phyloP scores from a whole-genome alignment of 2,888 invertebrate genomes.

The Eilema caniola region DNA sequence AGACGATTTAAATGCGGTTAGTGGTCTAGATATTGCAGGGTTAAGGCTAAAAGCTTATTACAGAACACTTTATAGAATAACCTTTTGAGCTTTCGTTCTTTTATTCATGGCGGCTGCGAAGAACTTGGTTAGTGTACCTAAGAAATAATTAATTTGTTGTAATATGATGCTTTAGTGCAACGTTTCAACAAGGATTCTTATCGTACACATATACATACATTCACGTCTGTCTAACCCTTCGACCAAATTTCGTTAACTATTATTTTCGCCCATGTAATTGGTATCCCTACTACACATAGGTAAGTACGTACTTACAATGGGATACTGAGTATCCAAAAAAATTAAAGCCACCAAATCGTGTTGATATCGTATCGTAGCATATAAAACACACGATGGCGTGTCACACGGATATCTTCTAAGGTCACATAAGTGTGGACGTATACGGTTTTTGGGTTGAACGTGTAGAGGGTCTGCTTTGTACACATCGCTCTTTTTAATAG shows the following conservation, averaged over 20 bases:
- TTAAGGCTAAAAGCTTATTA: slow-evolving; percentile 1
- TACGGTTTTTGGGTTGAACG: slow-evolving; percentile 4
- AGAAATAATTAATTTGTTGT: too few species aligned
- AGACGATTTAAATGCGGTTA: slow-evolving; percentile 18
- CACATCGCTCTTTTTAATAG: background rate
- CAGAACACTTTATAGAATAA: background rate
- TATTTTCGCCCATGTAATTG: too few species aligned
- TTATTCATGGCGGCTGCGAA: background rate
- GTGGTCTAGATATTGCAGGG: slow-evolving; percentile 6
- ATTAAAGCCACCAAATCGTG: slow-evolving; percentile 12
- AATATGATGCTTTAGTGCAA: too few species aligned
- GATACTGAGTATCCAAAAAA: background rate
- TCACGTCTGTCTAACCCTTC: too few species aligned
- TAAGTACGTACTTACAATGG: too few species aligned
- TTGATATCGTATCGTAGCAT: slow-evolving; percentile 28
- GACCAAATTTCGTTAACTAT: too few species aligned
- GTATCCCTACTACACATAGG: too few species aligned
- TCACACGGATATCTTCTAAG: slow-evolving; percentile 42
- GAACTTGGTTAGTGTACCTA: background rate
- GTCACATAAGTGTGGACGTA: slow-evolving; percentile 17
- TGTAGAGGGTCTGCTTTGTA: slow-evolving; percentile 13
- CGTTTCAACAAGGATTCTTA: too few species aligned
- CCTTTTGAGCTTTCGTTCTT: background rate
- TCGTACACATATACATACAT: too few species aligned
- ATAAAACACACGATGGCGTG: slow-evolving; percentile 39